These are phyloP conservation scores for Hybognathus amarus DNA, from an alignment of 2,797 vertebrate genomes.

Conservation along the genomic window DNA sequence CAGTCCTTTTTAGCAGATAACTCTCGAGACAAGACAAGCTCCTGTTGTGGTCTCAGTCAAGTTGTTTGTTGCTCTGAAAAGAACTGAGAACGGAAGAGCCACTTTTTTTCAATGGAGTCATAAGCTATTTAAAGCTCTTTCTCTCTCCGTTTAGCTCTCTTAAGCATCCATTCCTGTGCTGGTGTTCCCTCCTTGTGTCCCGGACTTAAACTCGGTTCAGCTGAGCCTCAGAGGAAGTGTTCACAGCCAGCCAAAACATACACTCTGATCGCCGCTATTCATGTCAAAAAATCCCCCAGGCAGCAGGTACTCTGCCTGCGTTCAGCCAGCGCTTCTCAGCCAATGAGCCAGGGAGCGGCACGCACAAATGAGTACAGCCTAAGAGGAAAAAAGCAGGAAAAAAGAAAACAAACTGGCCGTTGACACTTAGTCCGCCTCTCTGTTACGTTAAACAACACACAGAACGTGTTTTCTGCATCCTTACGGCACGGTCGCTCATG, in stretches of 20 bases:
- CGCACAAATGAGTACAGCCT: constrained; percentile 38
- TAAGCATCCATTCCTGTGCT: constrained; percentile 61
- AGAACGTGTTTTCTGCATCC: constrained; percentile 60
- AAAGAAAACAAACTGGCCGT: constrained; percentile 59
- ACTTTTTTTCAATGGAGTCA: constrained; percentile 36
- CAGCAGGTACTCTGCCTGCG: constrained; percentile 73
- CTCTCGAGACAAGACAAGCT: constrained; percentile 53
- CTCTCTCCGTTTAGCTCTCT: constrained; percentile 51
- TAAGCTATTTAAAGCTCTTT: constrained; percentile 43
- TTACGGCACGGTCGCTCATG: constrained; percentile 62
- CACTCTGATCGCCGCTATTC: constrained; percentile 68
- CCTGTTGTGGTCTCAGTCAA: constrained; percentile 52
- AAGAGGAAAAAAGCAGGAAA: constrained; percentile 23
- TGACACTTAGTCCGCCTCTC: constrained; percentile 66
- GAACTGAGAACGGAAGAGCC: background rate
- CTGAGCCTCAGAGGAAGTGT: constrained; percentile 59
- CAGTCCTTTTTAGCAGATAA: constrained; percentile 61
- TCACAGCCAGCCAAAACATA: constrained; percentile 70
- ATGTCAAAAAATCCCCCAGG: constrained; percentile 69
- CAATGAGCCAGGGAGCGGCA: constrained; percentile 59
- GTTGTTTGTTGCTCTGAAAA: constrained; percentile 26
- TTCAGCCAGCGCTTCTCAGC: constrained; percentile 58
- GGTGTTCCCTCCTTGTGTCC: constrained; percentile 62
- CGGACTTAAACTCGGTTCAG: constrained; percentile 59
- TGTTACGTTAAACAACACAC: constrained; percentile 57